Evolutionary conservation across 2,888 invertebrate genomes (phyloP).

Genomic region (Bedellia somnulentella): DNA sequence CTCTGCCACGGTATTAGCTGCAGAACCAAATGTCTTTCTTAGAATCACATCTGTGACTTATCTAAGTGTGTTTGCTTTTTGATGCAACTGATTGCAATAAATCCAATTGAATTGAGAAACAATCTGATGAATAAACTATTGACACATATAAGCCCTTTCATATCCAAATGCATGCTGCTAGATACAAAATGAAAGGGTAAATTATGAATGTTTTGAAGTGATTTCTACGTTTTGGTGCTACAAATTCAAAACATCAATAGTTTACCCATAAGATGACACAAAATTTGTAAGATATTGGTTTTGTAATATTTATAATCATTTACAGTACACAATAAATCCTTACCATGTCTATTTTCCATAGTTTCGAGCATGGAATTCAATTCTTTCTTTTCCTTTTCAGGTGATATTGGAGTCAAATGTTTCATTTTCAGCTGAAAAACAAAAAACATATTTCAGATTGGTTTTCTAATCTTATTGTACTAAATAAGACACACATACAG

Average conservation of each 20-base stretch:
- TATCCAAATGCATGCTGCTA: slow-evolving; percentile 44
- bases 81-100: neutral
- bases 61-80: slow-evolving; percentile 4
- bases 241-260: slow-evolving; percentile 57
- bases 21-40: slow-evolving; percentile 46
- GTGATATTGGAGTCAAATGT: slow-evolving; percentile 59
- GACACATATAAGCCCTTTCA: slow-evolving; percentile 51
- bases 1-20: slow-evolving; percentile 87
- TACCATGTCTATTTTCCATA: slow-evolving; percentile 85
- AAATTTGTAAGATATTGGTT: too few relatives aligned
- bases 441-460: neutral
- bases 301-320: too few relatives aligned
- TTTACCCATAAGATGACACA: slow-evolving; percentile 42
- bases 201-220: slow-evolving; percentile 55
- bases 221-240: slow-evolving; percentile 2
- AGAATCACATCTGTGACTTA: slow-evolving; percentile 22
- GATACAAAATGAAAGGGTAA: slow-evolving; percentile 58
- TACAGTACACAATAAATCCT: slow-evolving; percentile 22
- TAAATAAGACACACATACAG: too few relatives aligned
- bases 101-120: slow-evolving; percentile 18
- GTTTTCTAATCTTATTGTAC: neutral
- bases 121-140: slow-evolving; percentile 74
- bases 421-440: slow-evolving; percentile 60
- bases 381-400: slow-evolving; percentile 70
- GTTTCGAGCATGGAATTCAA: slow-evolving; percentile 73